phyloP scores from a whole-genome alignment of 2,888 invertebrate genomes.

The Drosophila mettleri region DNA sequence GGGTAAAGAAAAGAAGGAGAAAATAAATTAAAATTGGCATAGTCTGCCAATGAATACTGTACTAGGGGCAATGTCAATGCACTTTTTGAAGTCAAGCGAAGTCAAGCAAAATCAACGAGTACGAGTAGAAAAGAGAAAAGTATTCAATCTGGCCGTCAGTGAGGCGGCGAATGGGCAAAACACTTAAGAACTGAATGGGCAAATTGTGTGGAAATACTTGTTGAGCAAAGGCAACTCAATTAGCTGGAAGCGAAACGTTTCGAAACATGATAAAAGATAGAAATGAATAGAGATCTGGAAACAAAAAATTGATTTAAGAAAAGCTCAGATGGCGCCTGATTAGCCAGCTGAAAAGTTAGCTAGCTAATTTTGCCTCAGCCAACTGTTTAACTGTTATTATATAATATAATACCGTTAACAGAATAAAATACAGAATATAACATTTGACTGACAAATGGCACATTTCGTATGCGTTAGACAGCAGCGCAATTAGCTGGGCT shows the following conservation, averaged over 20 bases:
- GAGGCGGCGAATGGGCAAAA: conserved; percentile 17
- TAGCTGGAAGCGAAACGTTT: conserved; percentile 39
- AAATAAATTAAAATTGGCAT: conserved; percentile 66
- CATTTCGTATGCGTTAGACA: conserved; percentile 55
- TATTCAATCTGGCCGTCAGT: conserved; percentile 41
- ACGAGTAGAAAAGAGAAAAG: conserved; percentile 9
- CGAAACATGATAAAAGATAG: conserved; percentile 2
- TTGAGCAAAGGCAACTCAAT: conserved; percentile 43
- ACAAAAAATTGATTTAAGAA: conserved; percentile 2
- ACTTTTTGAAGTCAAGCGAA: conserved; percentile 58
- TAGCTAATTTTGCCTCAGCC: neutral
- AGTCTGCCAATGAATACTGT: conserved; percentile 70
- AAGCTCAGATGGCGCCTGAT: conserved; percentile 11
- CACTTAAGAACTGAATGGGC: conserved; percentile 44
- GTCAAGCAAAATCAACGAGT: conserved; percentile 46
- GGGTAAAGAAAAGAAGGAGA: conserved; percentile 28
- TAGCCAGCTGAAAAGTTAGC: neutral
- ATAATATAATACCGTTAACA: neutral
- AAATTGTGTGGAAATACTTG: conserved; percentile 45
- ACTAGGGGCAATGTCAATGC: conserved; percentile 74
- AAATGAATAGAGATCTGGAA: neutral
- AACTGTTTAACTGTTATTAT: neutral
- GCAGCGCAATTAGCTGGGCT: conserved; percentile 42
- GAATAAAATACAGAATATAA: too few species aligned
- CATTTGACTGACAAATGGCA: neutral